Conservation (phyloP, 2,888 invertebrate species). For the Limnephilus auricula region DNA sequence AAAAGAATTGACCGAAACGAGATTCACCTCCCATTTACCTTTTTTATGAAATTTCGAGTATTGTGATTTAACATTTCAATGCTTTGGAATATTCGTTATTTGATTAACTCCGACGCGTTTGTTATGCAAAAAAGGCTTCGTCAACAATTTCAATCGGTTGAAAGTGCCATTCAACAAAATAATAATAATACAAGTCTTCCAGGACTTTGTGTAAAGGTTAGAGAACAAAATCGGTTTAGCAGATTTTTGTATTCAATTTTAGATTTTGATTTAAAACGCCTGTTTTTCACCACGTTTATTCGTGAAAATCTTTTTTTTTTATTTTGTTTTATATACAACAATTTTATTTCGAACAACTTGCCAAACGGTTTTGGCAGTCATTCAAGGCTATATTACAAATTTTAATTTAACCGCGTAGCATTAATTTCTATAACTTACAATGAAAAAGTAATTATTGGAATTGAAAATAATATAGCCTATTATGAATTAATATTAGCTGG, state of each 20-base stretch:
- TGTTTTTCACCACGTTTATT: not conserved
- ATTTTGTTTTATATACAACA: no score
- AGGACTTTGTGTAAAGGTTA: not conserved
- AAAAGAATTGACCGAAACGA: constrained; percentile 4
- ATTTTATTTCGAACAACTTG: no score
- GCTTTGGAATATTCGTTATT: constrained; percentile 10
- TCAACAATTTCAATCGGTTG: constrained; percentile 11
- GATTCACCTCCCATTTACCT: not conserved
- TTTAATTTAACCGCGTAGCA: no score
- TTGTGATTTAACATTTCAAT: not conserved
- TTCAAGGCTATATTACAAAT: no score
- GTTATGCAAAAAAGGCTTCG: constrained; percentile 22
- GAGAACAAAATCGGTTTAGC: not conserved
- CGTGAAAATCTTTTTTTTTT: no score
- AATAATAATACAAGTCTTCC: not conserved
- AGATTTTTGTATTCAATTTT: not conserved
- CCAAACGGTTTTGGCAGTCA: no score
- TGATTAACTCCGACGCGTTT: constrained; percentile 23
- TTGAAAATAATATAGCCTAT: no score
- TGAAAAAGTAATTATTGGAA: no score
- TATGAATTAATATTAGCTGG: no score
- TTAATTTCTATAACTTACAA: no score
- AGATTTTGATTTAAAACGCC: not conserved
- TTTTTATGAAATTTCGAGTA: constrained; percentile 12
- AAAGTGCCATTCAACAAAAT: constrained; percentile 13